Evolutionary conservation across 2,888 invertebrate genomes (phyloP).

Genomic region (Trichacis sp.): DNA sequence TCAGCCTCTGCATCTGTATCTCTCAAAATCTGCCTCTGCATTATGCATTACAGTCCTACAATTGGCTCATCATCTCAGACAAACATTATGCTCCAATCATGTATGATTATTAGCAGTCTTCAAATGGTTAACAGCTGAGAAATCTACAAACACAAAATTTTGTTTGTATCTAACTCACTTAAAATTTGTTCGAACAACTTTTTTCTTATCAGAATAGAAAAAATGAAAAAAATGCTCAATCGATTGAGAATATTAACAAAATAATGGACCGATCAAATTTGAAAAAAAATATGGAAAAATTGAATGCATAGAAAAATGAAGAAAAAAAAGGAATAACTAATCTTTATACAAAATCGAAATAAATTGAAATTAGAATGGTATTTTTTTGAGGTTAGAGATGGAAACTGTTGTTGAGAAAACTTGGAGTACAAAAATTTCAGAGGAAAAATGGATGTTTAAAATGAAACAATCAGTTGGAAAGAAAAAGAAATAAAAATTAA

Average conservation of each 20-base stretch:
- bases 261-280: conserved; percentile 51
- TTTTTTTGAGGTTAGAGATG: conserved; percentile 51
- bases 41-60: no score
- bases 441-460: conserved; percentile 39
- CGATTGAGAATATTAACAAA: conserved; percentile 41
- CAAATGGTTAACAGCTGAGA: conserved; percentile 46
- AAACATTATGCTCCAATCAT: no score
- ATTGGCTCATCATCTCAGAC: no score
- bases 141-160: conserved; percentile 56
- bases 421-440: conserved; percentile 45
- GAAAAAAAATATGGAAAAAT: conserved; percentile 50
- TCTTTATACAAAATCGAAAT: no score
- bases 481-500: conserved; percentile 26
- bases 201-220: conserved; percentile 56
- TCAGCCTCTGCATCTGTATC: no score
- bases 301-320: conserved; percentile 52
- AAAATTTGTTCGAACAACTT: no score
- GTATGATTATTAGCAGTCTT: no score
- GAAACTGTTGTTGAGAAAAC: conserved; percentile 50
- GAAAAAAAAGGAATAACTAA: conserved; percentile 42
- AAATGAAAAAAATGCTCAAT: conserved; percentile 31
- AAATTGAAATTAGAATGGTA: no score
- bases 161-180: no score
- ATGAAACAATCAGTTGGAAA: conserved; percentile 15
- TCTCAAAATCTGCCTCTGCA: no score